Conservation (phyloP, 2,113 vertebrate genomes). For the Pelobates fuscus region DNA sequence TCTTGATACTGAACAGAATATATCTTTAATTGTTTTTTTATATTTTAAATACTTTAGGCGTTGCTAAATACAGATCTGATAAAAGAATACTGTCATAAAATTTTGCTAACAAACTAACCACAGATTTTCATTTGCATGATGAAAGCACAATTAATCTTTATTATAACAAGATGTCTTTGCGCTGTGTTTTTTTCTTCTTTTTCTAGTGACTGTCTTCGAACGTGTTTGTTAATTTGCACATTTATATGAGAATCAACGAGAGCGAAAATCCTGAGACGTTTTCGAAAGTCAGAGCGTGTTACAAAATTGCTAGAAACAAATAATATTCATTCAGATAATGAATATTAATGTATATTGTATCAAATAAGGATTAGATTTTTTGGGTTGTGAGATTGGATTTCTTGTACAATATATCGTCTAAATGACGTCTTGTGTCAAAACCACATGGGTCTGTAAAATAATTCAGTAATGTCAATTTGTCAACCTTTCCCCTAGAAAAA, state of each 20-base stretch:
- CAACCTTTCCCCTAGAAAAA: no score
- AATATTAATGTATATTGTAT: conserved; percentile 42
- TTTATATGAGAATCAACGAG: conserved; percentile 13
- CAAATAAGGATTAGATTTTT: conserved; percentile 14
- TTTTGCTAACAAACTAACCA: conserved; percentile 58
- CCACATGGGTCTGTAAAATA: not conserved
- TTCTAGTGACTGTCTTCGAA: conserved; percentile 23
- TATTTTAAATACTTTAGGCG: conserved; percentile 57
- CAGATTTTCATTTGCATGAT: conserved; percentile 59
- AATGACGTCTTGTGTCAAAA: conserved; percentile 1
- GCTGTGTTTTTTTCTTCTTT: not conserved
- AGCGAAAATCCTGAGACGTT: conserved; percentile 11
- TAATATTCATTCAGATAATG: conserved; percentile 30
- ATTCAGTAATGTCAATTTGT: not conserved
- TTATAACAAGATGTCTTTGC: conserved; percentile 56
- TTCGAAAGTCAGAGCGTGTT: conserved; percentile 10
- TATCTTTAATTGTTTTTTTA: conserved; percentile 30
- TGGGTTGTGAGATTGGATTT: not conserved
- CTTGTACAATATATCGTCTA: not conserved
- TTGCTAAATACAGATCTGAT: conserved; percentile 65
- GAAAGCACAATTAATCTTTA: conserved; percentile 64
- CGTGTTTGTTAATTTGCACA: conserved; percentile 33
- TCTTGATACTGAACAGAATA: conserved; percentile 61
- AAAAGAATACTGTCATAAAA: conserved; percentile 63
- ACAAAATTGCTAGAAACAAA: conserved; percentile 32